Evolutionary conservation across 2,888 invertebrate species (phyloP), one percentile per base, ranked within the genome.

Genomic region (Lomographa bimaculata): DNA sequence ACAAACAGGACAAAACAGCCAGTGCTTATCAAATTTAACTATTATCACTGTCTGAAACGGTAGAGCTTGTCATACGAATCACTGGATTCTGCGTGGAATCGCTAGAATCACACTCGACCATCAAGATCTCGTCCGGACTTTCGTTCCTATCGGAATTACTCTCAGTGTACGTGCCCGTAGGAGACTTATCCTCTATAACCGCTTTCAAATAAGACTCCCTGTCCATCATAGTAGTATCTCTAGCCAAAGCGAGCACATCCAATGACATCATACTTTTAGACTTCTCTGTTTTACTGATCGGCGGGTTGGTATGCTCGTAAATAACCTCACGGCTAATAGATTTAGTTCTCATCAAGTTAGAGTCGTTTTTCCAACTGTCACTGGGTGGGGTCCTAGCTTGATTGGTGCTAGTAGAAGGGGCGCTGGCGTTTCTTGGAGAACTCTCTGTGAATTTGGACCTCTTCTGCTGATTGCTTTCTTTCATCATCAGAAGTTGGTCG

Each of bases 401-500:
- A 37, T 86, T 85, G 0, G 74, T 75, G 38, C 83, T 82, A 0
- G 86, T 87, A 0, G 86, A 71, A 0, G 87, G 87, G 0, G 85
- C 87, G 53, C 87, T 86, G 0, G 74, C 67, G 28, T 84, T 85
- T 14, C 76, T 68, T 0, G 84, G 84, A 0, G 81, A 68, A 6
- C 69, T 80, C 0, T 66, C 73, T 0, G 87, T 86, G 54, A 85
- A 86, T 24, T 87, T 89, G 0, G 86, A 80, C n/a, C 83, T 73
- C 46, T 91, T 89, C 54, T 91, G 91, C 43, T 90, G 89, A 26
- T 90, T 91, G 37, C 79, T 91, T 50, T 93, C 93, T 54, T 92
- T 91, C 79, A 93, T 90, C 90, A 94, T 89, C 65, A 94, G 80
- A 23, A 94, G 78, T 56, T 93, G 93, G 70, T 95, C 95, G 2